These are phyloP conservation scores for Limnephilus lunatus DNA, from an alignment of 2,888 invertebrate species.

Conservation along the genomic window DNA sequence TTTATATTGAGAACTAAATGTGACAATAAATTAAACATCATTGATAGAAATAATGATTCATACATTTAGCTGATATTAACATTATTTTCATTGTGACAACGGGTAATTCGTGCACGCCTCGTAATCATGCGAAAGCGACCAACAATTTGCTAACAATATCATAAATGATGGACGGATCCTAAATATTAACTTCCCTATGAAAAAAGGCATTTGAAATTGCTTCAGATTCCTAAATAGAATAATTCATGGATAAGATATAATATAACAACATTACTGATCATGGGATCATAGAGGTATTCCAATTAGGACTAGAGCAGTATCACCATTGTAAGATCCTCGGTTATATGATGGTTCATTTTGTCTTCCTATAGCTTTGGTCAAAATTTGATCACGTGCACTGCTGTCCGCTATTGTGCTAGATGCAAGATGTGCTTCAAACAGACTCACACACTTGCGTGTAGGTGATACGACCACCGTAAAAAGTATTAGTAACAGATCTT, in stretches of 20 bases:
- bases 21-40: neutral
- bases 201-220: constrained; percentile 62
- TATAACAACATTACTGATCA: neutral
- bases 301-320: neutral
- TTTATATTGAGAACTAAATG: neutral
- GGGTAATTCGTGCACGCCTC: neutral
- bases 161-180: constrained; percentile 60
- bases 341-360: too few relatives aligned
- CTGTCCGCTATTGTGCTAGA: too few relatives aligned
- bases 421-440: too few relatives aligned
- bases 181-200: constrained; percentile 52
- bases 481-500: too few relatives aligned
- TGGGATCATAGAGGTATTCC: neutral
- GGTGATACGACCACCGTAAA: too few relatives aligned
- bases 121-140: neutral
- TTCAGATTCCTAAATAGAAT: constrained; percentile 40
- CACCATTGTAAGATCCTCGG: too few relatives aligned
- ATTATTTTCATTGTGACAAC: neutral
- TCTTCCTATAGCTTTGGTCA: too few relatives aligned
- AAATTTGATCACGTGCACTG: too few relatives aligned
- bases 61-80: neutral
- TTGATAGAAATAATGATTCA: neutral
- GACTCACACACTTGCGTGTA: too few relatives aligned
- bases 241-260: neutral
- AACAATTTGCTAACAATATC: constrained; percentile 46